phyloP scores from a whole-genome alignment of 2,888 invertebrate species.

The Octonoba sinensis region DNA sequence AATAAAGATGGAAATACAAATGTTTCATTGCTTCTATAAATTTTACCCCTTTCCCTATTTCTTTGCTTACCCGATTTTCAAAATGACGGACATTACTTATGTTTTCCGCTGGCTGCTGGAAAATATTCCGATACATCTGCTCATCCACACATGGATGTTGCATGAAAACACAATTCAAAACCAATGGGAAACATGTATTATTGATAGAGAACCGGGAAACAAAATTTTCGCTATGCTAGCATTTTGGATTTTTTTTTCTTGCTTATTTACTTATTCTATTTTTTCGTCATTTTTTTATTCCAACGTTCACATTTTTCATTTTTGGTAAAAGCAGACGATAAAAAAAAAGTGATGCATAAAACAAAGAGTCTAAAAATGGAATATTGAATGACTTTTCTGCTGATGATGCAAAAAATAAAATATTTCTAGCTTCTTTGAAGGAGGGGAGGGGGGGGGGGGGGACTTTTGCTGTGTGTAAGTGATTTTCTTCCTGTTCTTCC shows the following conservation, averaged over 20 bases:
- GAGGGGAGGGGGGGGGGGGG: too few relatives aligned
- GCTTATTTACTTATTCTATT: conserved; percentile 30
- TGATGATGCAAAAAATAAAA: conserved; percentile 37
- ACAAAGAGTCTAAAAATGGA: conserved; percentile 57
- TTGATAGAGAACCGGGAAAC: conserved; percentile 38
- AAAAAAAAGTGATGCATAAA: conserved; percentile 48
- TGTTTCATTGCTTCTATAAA: conserved; percentile 48
- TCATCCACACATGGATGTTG: conserved; percentile 16
- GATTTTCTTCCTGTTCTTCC: conserved; percentile 11
- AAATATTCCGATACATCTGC: conserved; percentile 42
- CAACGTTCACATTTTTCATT: conserved; percentile 21
- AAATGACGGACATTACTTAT: conserved; percentile 40
- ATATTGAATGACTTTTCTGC: conserved; percentile 56
- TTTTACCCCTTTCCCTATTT: conserved; percentile 28
- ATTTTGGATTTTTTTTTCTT: conserved; percentile 12
- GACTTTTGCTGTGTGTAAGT: conserved; percentile 19
- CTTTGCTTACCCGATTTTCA: conserved; percentile 40
- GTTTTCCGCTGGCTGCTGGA: conserved; percentile 13
- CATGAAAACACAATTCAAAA: conserved; percentile 56
- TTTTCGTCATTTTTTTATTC: conserved; percentile 3
- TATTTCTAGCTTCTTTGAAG: conserved; percentile 9
- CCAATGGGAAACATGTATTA: conserved; percentile 51
- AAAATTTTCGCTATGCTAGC: conserved; percentile 41
- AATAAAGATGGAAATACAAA: conserved; percentile 44
- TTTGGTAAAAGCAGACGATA: conserved; percentile 31